Conservation (phyloP, 2,888 invertebrate genomes). For the Acronicta aceris region DNA sequence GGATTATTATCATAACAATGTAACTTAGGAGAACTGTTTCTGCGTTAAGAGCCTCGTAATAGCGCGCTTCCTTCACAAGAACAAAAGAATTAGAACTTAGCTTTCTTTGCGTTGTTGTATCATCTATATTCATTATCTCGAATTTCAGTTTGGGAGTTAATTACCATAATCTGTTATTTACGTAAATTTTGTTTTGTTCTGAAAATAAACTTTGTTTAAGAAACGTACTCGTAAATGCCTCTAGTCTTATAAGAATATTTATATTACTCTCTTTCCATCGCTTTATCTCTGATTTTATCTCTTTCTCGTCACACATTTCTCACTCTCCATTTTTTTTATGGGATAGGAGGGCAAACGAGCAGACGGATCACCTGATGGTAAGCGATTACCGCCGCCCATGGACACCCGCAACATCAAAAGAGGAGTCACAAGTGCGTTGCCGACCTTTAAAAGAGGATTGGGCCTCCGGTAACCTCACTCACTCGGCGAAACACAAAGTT, state of each 20-base stretch:
- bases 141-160: not conserved
- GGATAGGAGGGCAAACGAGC: too few relatives aligned
- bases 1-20: slow-evolving; percentile 26
- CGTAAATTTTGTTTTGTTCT: not conserved
- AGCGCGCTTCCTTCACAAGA: not conserved
- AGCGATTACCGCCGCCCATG: too few relatives aligned
- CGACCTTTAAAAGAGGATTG: too few relatives aligned
- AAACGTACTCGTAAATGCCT: not conserved
- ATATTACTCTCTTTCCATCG: too few relatives aligned
- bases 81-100: not conserved
- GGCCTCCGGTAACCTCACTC: too few relatives aligned
- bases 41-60: not conserved
- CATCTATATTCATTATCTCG: not conserved
- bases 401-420: too few relatives aligned
- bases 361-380: too few relatives aligned
- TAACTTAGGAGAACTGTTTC: slow-evolving; percentile 19
- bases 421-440: too few relatives aligned
- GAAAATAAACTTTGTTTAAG: not conserved
- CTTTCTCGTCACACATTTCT: too few relatives aligned
- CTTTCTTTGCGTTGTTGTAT: not conserved
- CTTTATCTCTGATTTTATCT: too few relatives aligned
- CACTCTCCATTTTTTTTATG: too few relatives aligned
- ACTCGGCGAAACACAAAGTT: too few relatives aligned
- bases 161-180: not conserved
- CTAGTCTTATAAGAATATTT: not conserved